Evolutionary conservation across 2,888 invertebrate species (phyloP), one percentile per base, ranked within the genome.

Genomic region (Tiliacea citrago): DNA sequence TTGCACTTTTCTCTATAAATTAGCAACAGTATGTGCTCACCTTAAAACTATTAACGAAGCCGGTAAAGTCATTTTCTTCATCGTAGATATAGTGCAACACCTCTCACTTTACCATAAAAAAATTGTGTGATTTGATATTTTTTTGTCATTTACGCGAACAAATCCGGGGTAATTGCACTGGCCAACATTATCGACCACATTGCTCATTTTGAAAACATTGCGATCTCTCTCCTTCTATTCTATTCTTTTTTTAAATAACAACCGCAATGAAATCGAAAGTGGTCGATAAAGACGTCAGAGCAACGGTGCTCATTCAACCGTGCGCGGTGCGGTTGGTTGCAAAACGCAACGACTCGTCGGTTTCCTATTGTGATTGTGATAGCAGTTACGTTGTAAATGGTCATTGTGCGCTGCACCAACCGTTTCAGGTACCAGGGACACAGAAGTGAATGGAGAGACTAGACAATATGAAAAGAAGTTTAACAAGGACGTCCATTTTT

Each of bases 321-420:
- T 82, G 79, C 55, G n/a, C n/a, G 35, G 51, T 66, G 51, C 66
- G 51, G 66, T 39, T 51, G 21, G 72, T 86, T 86, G 57, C 83
- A 65, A 84, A 84, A 86, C 68, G 58, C 18, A 60, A 65, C 81
- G n/a, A 70, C 76, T 79, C 68, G 72, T 73, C 57, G 61, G 68
- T 69, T 83, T 84, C 70, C 72, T 80, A 82, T 76, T 78, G 86
- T 82, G 75, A 79, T 62, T 69, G 77, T 77, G 69, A 45, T 71
- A 45, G 39, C 49, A 51, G 69, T 78, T 73, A 76, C 70, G 65
- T 68, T 62, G 49, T 62, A 49, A 84, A 70, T 75, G 82, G 77
- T 60, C 75, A 82, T 73, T 80, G 67, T 77, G 73, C 71, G 75
- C 70, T 74, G 58, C 57, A 68, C 51, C 35, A 35, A 49, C 60